These are phyloP conservation scores for Hirtodrosophila trivittata DNA, from an alignment of 2,888 invertebrate genomes.

Conservation along the genomic window DNA sequence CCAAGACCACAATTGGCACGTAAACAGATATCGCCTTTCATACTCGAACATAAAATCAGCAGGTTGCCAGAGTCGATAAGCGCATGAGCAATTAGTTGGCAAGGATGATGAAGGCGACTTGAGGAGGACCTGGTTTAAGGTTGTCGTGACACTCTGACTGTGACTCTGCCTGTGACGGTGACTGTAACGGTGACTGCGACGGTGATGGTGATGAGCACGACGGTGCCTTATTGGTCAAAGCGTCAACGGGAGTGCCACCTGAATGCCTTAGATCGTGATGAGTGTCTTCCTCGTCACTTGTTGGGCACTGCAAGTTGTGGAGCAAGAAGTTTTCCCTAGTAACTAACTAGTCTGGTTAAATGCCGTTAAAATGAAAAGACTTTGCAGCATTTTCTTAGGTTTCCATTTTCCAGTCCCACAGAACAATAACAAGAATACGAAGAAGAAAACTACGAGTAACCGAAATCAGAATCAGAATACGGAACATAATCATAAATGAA, in stretches of 20 bases:
- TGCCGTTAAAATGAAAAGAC: constrained; percentile 58
- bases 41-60: constrained; percentile 39
- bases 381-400: constrained; percentile 26
- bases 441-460: too few relatives aligned
- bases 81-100: constrained; percentile 63
- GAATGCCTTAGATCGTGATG: constrained; percentile 57
- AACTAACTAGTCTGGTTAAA: constrained; percentile 16
- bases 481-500: constrained; percentile 52
- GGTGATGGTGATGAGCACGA: constrained; percentile 62
- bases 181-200: constrained; percentile 16
- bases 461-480: constrained; percentile 26
- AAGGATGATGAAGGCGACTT: constrained; percentile 30
- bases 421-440: constrained; percentile 5
- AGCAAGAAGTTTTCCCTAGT: constrained; percentile 22
- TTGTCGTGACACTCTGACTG: constrained; percentile 53
- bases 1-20: constrained; percentile 25
- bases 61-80: constrained; percentile 48
- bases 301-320: constrained; percentile 26
- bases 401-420: constrained; percentile 40
- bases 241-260: constrained; percentile 26
- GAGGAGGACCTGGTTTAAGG: constrained; percentile 14
- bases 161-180: constrained; percentile 12
- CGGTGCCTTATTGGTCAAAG: constrained; percentile 61
- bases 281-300: constrained; percentile 57
- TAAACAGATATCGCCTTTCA: constrained; percentile 17